Evolutionary conservation across 2,888 invertebrate genomes (phyloP).

Genomic region (Hermodice carunculata): DNA sequence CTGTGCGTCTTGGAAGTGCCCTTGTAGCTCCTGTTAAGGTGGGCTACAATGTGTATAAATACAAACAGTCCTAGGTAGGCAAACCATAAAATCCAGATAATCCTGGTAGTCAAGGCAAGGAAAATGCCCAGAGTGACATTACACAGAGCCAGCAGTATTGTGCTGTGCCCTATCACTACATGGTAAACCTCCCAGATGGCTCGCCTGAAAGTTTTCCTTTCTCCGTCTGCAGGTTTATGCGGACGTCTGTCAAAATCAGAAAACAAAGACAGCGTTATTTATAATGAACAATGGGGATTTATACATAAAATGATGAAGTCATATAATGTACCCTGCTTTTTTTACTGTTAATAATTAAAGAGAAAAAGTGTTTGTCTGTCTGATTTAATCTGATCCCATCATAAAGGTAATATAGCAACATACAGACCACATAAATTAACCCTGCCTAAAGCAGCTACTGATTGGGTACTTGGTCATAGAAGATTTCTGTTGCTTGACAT

Average conservation of each 20-base stretch:
- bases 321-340: too few relatives aligned
- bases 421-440: too few relatives aligned
- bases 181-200: slow-evolving; percentile 44
- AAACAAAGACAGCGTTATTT: not conserved
- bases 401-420: not conserved
- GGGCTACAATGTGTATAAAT: slow-evolving; percentile 26
- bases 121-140: slow-evolving; percentile 47
- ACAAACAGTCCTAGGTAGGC: slow-evolving; percentile 40
- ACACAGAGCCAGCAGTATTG: slow-evolving; percentile 39
- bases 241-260: slow-evolving; percentile 36
- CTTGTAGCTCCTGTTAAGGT: slow-evolving; percentile 14
- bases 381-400: too few relatives aligned
- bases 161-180: slow-evolving; percentile 32
- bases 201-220: slow-evolving; percentile 25
- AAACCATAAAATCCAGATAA: slow-evolving; percentile 45
- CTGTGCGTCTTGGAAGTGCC: not conserved
- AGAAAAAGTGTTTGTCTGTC: too few relatives aligned
- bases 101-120: slow-evolving; percentile 29
- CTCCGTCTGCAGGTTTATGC: slow-evolving; percentile 18
- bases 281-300: not conserved
- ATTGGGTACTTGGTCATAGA: too few relatives aligned
- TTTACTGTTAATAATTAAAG: too few relatives aligned
- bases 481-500: too few relatives aligned
- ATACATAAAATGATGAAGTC: not conserved
- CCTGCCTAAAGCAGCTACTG: too few relatives aligned